Evolutionary conservation across 1,140 invertebrate species (phyloP), one percentile per base, ranked within the genome.

Genomic region (Thalassaphorura encarpata): DNA sequence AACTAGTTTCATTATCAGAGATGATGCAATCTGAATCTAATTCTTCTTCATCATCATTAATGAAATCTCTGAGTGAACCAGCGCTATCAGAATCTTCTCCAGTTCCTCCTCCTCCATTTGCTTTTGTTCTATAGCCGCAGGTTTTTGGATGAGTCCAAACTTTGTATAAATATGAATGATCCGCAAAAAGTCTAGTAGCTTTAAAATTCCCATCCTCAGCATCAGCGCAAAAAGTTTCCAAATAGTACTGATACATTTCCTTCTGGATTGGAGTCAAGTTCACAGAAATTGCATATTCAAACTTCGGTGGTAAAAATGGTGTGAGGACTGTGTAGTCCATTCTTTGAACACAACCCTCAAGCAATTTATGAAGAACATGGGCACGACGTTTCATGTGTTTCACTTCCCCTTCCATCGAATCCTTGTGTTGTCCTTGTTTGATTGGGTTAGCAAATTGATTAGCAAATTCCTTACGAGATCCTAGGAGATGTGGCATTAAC

Each of bases 71-170:
- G 23, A 89, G 69, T 1, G 84, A 87, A 29, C 83, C 85, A 56
- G 54, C 62, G n/a, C n/a, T n/a, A 23, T 68, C 66, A 47, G 70
- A 72, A 13, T 67, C 67, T 46, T 67, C 65, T n/a, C 66, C 39
- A 19, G 68, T 63, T 61, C 75, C 73, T 54, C 75, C 73, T 66
- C 73, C 68, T 39, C 79, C 78, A 11, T n/a, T n/a, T n/a, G 33
- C 24, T 42, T n/a, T 13, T 15, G 77, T 77, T 59, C 83, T 82
- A 39, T 84, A 76, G 55, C 83, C 81, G 48, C 97, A 72, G n/a
- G 89, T 81, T 68, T 83, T 79, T 0, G 94, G 94, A 78, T 98
- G 94, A 4, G 91, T 92, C 86, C 92, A 97, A 67, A 98, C 84
- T 66, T 87, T 80, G 61, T 86, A 83, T 23, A 96, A 73, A 27